These are phyloP conservation scores for Toxotes chatareus DNA, from an alignment of 2,113 vertebrate genomes.

Conservation along the genomic window DNA sequence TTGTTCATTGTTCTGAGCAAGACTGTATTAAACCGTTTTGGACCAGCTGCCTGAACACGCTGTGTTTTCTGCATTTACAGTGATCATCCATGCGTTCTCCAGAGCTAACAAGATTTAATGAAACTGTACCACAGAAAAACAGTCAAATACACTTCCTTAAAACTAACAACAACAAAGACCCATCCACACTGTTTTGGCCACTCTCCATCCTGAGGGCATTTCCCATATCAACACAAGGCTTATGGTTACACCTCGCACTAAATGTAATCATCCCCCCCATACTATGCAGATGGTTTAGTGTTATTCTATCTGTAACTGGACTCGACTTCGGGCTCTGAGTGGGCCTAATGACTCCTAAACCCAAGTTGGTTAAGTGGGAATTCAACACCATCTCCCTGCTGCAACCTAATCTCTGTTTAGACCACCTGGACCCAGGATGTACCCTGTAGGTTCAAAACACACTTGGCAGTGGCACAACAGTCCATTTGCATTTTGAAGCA, in stretches of 20 bases:
- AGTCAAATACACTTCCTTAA: conserved; percentile 5
- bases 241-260: conserved; percentile 58
- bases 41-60: not conserved
- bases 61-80: not conserved
- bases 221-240: conserved; percentile 62
- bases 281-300: conserved; percentile 78
- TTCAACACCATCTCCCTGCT: conserved; percentile 56
- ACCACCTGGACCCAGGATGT: conserved; percentile 72
- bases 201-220: conserved; percentile 58
- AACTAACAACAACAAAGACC: conserved; percentile 37
- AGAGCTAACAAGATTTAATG: not conserved
- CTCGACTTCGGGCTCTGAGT: conserved; percentile 65
- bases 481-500: conserved; percentile 35
- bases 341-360: conserved; percentile 77
- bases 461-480: conserved; percentile 41
- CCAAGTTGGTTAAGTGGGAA: conserved; percentile 78
- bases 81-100: not conserved
- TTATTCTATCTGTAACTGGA: conserved; percentile 81
- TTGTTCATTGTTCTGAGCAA: not conserved
- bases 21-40: not conserved
- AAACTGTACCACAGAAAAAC: conserved; percentile 6
- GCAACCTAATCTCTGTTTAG: conserved; percentile 73
- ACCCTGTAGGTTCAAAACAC: conserved; percentile 40
- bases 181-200: not conserved
- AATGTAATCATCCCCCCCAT: conserved; percentile 51